phyloP scores from a whole-genome alignment of 1,140 invertebrate genomes.

The Zophobas morio region DNA sequence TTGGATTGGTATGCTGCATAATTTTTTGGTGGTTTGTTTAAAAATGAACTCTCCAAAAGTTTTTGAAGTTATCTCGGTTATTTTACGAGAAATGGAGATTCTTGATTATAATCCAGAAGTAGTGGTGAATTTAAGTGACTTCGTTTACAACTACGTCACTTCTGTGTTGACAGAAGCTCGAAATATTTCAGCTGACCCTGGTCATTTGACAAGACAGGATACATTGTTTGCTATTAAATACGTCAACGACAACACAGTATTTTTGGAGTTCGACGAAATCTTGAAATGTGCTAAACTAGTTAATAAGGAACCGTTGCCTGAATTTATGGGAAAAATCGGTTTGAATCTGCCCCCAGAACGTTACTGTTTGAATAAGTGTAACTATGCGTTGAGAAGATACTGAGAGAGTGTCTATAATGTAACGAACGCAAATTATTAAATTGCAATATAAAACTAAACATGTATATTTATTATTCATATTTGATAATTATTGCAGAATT shows the following conservation, averaged over 20 bases:
- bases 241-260: not conserved
- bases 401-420: slow-evolving; percentile 18
- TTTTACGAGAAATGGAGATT: slow-evolving; percentile 6
- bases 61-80: not conserved
- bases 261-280: not conserved
- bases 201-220: not conserved
- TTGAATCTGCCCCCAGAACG: slow-evolving; percentile 4
- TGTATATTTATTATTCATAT: too few species aligned
- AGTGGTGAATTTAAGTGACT: slow-evolving; percentile 8
- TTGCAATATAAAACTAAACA: not conserved
- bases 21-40: not conserved
- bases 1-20: not conserved
- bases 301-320: slow-evolving; percentile 10
- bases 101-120: not conserved
- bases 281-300: not conserved
- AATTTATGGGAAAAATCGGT: not conserved
- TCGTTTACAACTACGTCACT: slow-evolving; percentile 3
- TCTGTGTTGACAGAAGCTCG: slow-evolving; percentile 33
- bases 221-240: not conserved
- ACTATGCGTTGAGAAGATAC: not conserved
- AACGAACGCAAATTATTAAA: not conserved
- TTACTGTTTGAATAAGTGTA: slow-evolving; percentile 9
- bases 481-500: too few species aligned
- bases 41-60: not conserved
- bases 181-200: slow-evolving; percentile 8